These are phyloP conservation scores for Laodelphax striatellus DNA, from an alignment of 1,140 invertebrate genomes.

Conservation along the genomic window DNA sequence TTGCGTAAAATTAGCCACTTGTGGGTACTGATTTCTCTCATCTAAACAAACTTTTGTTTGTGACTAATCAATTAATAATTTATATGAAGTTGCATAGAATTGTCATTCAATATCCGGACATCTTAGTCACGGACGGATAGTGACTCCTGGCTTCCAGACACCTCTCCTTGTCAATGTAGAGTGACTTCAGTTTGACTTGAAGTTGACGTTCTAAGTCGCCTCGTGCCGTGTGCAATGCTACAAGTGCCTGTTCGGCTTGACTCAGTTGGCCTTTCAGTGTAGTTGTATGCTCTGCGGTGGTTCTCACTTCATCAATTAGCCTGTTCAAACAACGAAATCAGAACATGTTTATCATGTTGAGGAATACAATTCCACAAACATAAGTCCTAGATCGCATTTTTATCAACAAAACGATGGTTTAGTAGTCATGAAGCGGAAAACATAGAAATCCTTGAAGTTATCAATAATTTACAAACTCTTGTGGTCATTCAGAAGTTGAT, in stretches of 20 bases:
- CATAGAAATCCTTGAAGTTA: too few species aligned
- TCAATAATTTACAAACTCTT: too few species aligned
- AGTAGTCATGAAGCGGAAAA: too few species aligned
- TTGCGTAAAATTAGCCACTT: too few species aligned
- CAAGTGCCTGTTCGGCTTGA: slow-evolving; percentile 43
- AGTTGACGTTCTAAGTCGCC: slow-evolving; percentile 55
- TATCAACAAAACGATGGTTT: too few species aligned
- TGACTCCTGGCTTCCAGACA: slow-evolving; percentile 31
- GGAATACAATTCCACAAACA: neutral
- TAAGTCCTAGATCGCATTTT: too few species aligned
- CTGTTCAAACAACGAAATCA: slow-evolving; percentile 24
- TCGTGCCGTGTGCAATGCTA: slow-evolving; percentile 44
- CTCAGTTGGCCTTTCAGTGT: slow-evolving; percentile 44
- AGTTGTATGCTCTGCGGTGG: slow-evolving; percentile 48
- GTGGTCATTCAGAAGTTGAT: too few species aligned
- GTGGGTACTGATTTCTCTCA: too few species aligned
- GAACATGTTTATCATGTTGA: neutral
- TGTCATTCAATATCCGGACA: too few species aligned
- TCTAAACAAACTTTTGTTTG: too few species aligned
- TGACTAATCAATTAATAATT: too few species aligned
- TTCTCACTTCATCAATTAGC: slow-evolving; percentile 60
- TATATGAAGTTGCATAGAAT: too few species aligned
- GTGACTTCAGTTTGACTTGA: slow-evolving; percentile 53
- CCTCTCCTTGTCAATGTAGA: slow-evolving; percentile 54
- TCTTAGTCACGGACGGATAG: slow-evolving; percentile 19